A percentile compares a stretch with the other conserved stretches of the same genome.
Evolutionary conservation across 2,113 vertebrate species (phyloP).

Genomic region (Lontra canadensis): DNA sequence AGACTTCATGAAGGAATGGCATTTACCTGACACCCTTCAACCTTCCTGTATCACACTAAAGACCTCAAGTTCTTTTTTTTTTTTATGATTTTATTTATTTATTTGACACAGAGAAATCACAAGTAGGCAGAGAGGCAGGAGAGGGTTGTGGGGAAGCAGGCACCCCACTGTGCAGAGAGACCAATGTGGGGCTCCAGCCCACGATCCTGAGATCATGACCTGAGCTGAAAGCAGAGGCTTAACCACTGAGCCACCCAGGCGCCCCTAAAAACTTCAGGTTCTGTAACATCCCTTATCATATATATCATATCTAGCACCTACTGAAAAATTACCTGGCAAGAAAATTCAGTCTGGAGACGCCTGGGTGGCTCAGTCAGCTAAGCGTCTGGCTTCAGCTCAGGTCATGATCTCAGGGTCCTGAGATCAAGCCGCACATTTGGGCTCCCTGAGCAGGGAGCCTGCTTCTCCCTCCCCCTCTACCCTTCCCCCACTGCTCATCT

Average conservation of each 20-base stretch:
- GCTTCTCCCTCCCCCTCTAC: not conserved
- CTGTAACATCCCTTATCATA: not conserved
- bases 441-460: not conserved
- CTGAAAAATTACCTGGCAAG: not conserved
- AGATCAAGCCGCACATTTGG: not conserved
- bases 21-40: not conserved
- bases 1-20: not conserved
- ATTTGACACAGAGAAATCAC: no score
- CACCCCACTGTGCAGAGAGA: no score
- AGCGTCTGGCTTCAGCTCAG: not conserved
- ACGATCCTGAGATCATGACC: no score
- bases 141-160: fast-evolving
- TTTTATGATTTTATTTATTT: no score
- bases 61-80: not conserved
- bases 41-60: not conserved
- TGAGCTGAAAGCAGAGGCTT: no score
- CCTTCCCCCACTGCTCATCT: not conserved
- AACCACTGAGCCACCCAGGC: no score
- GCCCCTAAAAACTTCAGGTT: not conserved
- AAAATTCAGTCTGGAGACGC: not conserved
- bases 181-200: no score
- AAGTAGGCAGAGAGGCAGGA: no score
- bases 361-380: not conserved
- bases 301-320: not conserved
- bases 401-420: not conserved